Conservation (phyloP, 2,113 vertebrate genomes). For the Etheostoma spectabile region DNA sequence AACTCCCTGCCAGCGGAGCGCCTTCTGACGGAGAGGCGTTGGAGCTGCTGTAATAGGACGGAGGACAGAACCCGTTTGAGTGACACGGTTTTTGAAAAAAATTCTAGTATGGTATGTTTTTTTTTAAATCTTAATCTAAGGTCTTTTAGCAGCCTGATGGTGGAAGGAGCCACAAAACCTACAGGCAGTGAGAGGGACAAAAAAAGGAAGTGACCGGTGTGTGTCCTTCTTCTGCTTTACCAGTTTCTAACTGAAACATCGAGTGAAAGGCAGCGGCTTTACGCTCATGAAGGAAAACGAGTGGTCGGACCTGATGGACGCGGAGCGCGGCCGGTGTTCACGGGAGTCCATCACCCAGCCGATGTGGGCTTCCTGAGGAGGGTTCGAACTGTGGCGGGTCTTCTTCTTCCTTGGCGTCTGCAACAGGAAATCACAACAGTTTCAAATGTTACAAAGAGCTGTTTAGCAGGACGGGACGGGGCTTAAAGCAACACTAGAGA, state of each 20-base stretch:
- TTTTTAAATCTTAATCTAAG: too few species aligned
- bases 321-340: conserved; percentile 89
- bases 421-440: conserved; percentile 3
- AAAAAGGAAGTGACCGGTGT: neutral
- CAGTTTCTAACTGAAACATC: neutral
- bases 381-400: conserved; percentile 93
- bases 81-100: neutral
- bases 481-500: too few species aligned
- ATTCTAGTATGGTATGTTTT: too few species aligned
- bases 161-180: too few species aligned
- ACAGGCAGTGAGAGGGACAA: neutral
- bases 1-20: conserved; percentile 81
- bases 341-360: conserved; percentile 98
- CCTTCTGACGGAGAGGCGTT: conserved; percentile 91
- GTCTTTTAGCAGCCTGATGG: too few species aligned
- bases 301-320: conserved; percentile 88
- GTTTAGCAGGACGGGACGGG: neutral
- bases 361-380: conserved; percentile 92
- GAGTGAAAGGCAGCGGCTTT: neutral
- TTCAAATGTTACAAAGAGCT: neutral
- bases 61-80: neutral
- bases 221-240: neutral
- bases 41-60: conserved; percentile 84
- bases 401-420: conserved; percentile 95
- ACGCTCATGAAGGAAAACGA: neutral